These are phyloP conservation scores for Pseudobourletiella spinata DNA, from an alignment of 1,140 invertebrate species.

Conservation along the genomic window DNA sequence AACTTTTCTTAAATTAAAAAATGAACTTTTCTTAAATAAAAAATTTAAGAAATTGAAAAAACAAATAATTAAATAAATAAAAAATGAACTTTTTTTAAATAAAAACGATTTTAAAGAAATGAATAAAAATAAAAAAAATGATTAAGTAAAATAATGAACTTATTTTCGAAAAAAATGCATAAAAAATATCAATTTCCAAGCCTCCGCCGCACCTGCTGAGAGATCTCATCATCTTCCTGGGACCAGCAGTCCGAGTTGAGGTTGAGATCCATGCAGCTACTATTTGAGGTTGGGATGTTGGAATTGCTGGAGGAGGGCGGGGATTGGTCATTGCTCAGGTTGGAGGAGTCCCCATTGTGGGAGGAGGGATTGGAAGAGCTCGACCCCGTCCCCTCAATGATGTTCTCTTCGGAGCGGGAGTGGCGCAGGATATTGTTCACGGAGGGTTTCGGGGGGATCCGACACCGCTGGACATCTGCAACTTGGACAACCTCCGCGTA, in stretches of 20 bases:
- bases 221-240: slow-evolving; percentile 90
- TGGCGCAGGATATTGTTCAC: slow-evolving; percentile 65
- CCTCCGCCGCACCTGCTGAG: slow-evolving; percentile 52
- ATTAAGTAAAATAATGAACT: no score
- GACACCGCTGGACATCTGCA: slow-evolving; percentile 65
- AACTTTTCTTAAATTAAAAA: no score
- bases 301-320: slow-evolving; percentile 23
- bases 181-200: no score
- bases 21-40: no score
- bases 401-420: slow-evolving; percentile 88
- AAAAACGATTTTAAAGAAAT: no score
- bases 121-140: no score
- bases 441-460: slow-evolving; percentile 63
- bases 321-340: slow-evolving; percentile 13
- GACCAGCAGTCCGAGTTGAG: slow-evolving; percentile 75
- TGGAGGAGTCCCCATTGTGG: slow-evolving; percentile 17
- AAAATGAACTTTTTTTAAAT: no score
- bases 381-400: slow-evolving; percentile 42
- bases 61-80: no score
- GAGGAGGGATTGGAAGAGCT: slow-evolving; percentile 14
- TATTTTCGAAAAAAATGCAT: no score
- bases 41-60: no score
- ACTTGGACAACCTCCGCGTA: slow-evolving; percentile 95
- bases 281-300: slow-evolving; percentile 27
- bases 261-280: slow-evolving; percentile 34